Conservation (phyloP, 2,888 invertebrate species). For the Asteroscopus sphinx region DNA sequence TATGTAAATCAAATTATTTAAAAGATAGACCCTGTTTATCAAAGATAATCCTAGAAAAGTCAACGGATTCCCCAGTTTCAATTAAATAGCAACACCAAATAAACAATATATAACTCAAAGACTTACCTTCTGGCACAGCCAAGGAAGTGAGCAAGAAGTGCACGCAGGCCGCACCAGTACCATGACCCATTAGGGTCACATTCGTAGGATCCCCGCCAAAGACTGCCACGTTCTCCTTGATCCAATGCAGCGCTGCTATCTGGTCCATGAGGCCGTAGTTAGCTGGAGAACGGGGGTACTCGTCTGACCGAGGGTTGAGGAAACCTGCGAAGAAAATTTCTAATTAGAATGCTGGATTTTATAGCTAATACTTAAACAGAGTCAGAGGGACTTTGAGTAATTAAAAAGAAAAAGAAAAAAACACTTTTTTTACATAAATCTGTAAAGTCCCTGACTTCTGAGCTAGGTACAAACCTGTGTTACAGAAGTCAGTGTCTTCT, state of each 20-base stretch:
- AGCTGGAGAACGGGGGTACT: conserved; percentile 95
- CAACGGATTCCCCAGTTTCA: no score
- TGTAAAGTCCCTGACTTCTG: no score
- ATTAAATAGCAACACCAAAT: no score
- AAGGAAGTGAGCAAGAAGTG: conserved; percentile 98
- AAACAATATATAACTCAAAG: neutral
- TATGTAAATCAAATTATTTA: no score
- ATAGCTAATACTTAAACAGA: no score
- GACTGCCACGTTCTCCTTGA: conserved; percentile 97
- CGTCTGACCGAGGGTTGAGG: conserved; percentile 96
- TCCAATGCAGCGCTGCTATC: conserved; percentile 98
- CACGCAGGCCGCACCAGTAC: conserved; percentile 98
- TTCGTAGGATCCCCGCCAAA: conserved; percentile 98
- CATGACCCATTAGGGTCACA: conserved; percentile 98
- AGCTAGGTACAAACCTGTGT: no score
- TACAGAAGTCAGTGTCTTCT: no score
- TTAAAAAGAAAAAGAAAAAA: no score
- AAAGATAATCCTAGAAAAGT: no score
- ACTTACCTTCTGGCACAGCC: conserved; percentile 96
- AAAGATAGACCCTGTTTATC: no score
- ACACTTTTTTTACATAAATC: no score
- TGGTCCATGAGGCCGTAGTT: conserved; percentile 99
- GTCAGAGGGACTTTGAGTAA: no score
- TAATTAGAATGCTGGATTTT: neutral
- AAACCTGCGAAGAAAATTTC: conserved; percentile 91